A percentile compares a stretch with the other conserved stretches of the same genome.
Conservation (phyloP, 2,797 vertebrate genomes). For the Podargus strigoides region DNA sequence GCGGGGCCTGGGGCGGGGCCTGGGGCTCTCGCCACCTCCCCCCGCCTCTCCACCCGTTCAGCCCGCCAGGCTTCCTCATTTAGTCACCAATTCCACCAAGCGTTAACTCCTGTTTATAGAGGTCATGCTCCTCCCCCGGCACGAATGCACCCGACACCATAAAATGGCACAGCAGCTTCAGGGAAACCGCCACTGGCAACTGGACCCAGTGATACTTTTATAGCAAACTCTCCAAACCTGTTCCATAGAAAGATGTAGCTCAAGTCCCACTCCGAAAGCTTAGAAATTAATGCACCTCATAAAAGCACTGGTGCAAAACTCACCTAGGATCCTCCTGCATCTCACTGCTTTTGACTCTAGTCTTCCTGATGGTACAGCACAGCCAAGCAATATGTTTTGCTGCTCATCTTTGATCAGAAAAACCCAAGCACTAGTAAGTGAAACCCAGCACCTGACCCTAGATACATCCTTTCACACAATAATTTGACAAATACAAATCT, state of each 20-base stretch:
- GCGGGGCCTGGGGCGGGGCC: background rate
- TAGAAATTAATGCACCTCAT: background rate
- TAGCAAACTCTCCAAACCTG: background rate
- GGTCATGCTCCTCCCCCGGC: background rate
- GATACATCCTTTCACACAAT: background rate
- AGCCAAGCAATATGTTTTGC: background rate
- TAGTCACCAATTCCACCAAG: background rate
- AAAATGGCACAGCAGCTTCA: background rate
- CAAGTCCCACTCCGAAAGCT: background rate
- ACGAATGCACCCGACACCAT: no score
- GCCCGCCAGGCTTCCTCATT: no score
- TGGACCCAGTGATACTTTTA: fast-evolving
- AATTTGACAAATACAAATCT: background rate
- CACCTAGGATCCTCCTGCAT: background rate
- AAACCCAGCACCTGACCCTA: background rate
- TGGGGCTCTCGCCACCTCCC: background rate
- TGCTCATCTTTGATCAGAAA: background rate
- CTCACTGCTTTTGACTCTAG: background rate
- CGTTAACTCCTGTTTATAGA: background rate
- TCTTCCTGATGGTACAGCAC: background rate
- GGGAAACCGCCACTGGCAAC: background rate
- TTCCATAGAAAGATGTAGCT: background rate
- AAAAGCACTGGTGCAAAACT: background rate
- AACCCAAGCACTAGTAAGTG: background rate
- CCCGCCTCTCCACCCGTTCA: background rate